Evolutionary conservation across 2,797 vertebrate species (phyloP), one percentile per base, ranked within the genome.

Genomic region (Argya squamiceps): DNA sequence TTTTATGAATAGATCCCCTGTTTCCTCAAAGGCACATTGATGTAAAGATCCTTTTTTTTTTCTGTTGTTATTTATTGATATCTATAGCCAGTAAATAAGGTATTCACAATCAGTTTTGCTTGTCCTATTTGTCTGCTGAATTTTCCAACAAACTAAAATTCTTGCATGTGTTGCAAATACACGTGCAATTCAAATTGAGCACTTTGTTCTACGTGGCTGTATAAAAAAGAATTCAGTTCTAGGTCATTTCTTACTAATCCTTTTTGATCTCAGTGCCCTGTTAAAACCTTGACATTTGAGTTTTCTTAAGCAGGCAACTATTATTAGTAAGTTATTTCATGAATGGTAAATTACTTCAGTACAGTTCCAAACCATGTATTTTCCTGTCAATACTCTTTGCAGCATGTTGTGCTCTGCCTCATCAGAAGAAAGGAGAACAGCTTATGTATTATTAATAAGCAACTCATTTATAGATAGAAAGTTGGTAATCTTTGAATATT

Each of bases 381-480:
- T 97, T 93, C 64, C 64, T 95, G 68, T 95, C 83, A 90, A 79
- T 88, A 89, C 17, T 86, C 24, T 95, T 89, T 89, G 56, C 73
- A 95, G 34, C 50, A 44, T 80, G 67, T 90, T 94, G 47, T 92
- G 67, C 65, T 90, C 70, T 95, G 59, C 59, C 68, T 96, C 76
- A 67, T 91, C 55, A 74, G 14, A 87, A 91, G 88, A 90, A 93
- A 88, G 70, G 68, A 91, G 39, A 69, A 52, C 29, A 89, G 32
- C 65, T 84, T 91, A 95, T 95, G 68, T 60, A 94, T 89, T 86
- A 96, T 94, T 87, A 97, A 95, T 82, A 93, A 73, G 67, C 23
- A 83, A 55, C 36, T 89, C 88, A 68, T 91, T 93, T 95, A 74
- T 68, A 96, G 53, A 89, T 68, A 89, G 22, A 80, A 93, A 83